Base-by-base conservation (phyloP, 2,797 vertebrate genomes). In the Lutra lutra region DNA sequence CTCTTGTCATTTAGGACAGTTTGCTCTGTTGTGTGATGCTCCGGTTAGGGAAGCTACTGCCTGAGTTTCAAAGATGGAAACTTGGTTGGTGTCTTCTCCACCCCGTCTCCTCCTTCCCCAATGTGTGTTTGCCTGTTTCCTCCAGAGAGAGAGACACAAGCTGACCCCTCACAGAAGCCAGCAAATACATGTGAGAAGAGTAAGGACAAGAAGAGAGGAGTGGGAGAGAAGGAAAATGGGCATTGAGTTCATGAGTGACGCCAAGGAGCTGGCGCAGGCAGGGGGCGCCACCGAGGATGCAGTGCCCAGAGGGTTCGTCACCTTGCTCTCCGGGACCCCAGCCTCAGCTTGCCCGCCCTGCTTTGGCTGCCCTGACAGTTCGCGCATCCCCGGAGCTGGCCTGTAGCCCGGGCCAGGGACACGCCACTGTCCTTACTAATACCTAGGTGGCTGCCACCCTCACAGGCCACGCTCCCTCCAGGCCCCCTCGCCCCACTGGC, bases 191-290 rank as follows among this genome's bases (percentile, higher is more conserved):
- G 99, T 99, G 98, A 98, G 99, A 92, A 99, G 99, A 98, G 99
- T 99, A 84, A 99, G 98, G 95, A 99, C 99, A 58, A 98, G 99
- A 98, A 99, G 93, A 99, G 99, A 99, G 98, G 99, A 99, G 95
- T 99, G 99, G 99, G 99, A 99, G 90, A 98, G 99, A 96, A 99
- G 98, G 98, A 99, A 99, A 98, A 99, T 99, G 99, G 99, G 99
- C 98, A 98, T 99, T 98, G 99, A 99, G 98, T 99, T 99, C 98
- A 98, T 99, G 98, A 99, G 98, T 98, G 99, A 99, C 93, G 90
- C 98, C 93, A 98, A 98, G 98, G 98, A 97, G 97, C 98, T 97
- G 98, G 98, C 98, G 32, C 98, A 98, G 99, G 98, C 98, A 98
- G 99, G 98, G 98, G 97, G 97, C 98, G 35, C 97, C 94, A 98